phyloP scores from a whole-genome alignment of 1,140 invertebrate species.

The Drosophila athabasca region DNA sequence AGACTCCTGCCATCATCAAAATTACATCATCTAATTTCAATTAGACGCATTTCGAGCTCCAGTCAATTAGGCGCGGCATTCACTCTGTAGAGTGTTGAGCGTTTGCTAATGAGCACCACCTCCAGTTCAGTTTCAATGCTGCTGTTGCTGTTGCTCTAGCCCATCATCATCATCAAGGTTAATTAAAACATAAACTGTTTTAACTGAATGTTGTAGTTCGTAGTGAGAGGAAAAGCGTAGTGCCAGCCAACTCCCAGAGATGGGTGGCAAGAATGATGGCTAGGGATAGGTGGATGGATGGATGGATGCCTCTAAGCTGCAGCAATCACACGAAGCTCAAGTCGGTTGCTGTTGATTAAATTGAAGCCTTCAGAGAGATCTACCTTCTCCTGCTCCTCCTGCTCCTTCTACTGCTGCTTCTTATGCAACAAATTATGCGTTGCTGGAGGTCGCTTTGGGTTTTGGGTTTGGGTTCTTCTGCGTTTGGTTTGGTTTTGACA shows the following conservation, averaged over 20 bases:
- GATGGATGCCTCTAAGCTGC: conserved; percentile 3
- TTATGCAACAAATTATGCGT: conserved; percentile 60
- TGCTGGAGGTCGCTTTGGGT: conserved; percentile 7
- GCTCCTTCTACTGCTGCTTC: not conserved
- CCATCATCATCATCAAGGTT: conserved; percentile 31
- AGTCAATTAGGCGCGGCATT: conserved; percentile 37
- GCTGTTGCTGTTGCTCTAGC: not conserved
- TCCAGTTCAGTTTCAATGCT: conserved; percentile 12
- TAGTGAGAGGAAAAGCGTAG: not conserved
- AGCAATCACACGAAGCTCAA: conserved; percentile 35
- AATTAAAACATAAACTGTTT: conserved; percentile 65
- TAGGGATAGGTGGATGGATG: no score
- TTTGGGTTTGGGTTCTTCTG: no score
- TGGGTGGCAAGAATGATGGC: no score
- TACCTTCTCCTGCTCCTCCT: not conserved
- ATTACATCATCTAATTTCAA: conserved; percentile 56
- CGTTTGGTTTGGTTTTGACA: conserved; percentile 23
- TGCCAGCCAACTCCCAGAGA: no score
- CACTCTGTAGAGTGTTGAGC: conserved; percentile 10
- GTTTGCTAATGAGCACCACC: conserved; percentile 47
- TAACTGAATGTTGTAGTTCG: conserved; percentile 19
- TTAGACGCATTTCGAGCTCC: conserved; percentile 41
- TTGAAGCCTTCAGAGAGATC: conserved; percentile 38
- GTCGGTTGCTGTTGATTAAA: conserved; percentile 60
- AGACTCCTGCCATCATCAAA: conserved; percentile 30